phyloP scores from a whole-genome alignment of 2,797 vertebrate species.

The Prunella strophiata region DNA sequence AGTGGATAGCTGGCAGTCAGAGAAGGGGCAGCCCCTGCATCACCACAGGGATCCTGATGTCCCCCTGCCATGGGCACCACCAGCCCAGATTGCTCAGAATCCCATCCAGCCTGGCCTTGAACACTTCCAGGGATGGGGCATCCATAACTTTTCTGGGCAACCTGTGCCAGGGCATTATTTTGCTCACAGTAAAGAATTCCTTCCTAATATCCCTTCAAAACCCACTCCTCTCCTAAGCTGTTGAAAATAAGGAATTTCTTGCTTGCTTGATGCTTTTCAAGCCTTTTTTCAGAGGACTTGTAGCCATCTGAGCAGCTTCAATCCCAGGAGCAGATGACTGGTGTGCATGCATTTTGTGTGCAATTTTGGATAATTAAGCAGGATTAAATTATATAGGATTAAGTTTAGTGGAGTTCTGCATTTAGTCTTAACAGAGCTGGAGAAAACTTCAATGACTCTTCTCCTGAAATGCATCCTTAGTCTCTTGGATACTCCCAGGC shows the following conservation, averaged over 20 bases:
- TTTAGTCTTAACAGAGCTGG: background rate
- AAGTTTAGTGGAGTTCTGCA: background rate
- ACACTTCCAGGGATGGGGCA: background rate
- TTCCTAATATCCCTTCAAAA: background rate
- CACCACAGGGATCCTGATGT: background rate
- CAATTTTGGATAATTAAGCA: background rate
- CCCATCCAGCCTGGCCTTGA: background rate
- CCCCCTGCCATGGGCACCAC: background rate
- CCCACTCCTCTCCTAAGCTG: background rate
- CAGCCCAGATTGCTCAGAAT: background rate
- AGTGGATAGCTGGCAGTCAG: background rate
- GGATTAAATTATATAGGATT: background rate
- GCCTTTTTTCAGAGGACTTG: background rate
- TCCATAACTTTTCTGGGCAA: background rate
- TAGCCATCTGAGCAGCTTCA: background rate
- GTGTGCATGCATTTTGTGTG: background rate
- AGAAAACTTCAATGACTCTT: background rate
- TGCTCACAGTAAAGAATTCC: background rate
- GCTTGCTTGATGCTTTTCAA: background rate
- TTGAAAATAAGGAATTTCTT: background rate
- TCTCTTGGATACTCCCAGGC: background rate
- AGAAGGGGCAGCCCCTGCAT: background rate
- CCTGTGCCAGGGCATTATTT: background rate
- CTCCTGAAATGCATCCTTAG: background rate
- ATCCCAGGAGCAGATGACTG: accelerated